Base-by-base conservation (phyloP, 2,797 vertebrate species). In the Mionectes olivaceus region DNA sequence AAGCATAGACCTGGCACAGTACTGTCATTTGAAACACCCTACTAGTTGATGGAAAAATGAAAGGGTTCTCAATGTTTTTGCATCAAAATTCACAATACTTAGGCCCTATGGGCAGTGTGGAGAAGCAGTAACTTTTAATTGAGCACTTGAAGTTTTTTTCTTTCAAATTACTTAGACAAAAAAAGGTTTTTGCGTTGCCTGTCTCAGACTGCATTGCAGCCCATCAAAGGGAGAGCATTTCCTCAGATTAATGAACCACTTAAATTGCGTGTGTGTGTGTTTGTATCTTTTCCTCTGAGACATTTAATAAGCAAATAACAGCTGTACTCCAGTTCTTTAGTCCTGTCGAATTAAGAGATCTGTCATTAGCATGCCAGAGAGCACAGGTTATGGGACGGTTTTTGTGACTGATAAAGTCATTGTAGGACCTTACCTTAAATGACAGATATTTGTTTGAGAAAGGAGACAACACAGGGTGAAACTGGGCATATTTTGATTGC, bases 221-320 rank as follows among this genome's bases (percentile, higher is more conserved):
- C 59, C 27, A 15, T 37, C 68, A 52, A 74, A 70, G 17, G 41
- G 23, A 84, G 25, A 24, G 19, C 30, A 49, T 19, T 15, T 89
- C 32, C 67, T 89, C n/a, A 52, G 33, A 64, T 64, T 63, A 87
- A 87, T 43, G 87, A 82, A 7, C 37, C 55, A 47, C 50, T 53
- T 77, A 55, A 93, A 74, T 7, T 52, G 22, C 71, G 25, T 35
- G 8, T 35, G 21, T 18, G 11, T 28, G 19, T 49, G 35, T 22
- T 68, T 92, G 32, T 33, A 23, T 24, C 24, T 83, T 85, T 75
- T 68, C 65, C 69, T 80, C 73, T 83, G 64, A 91, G 75, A 87
- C 57, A 39, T 53, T 85, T 57, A 85, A 81, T 78, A 90, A 86
- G 30, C 30, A 91, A 87, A 71, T 83, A 97, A 92, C 56, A 84